Evolutionary conservation across 2,113 vertebrate genomes (phyloP).

Genomic region (Pholis gunnellus): DNA sequence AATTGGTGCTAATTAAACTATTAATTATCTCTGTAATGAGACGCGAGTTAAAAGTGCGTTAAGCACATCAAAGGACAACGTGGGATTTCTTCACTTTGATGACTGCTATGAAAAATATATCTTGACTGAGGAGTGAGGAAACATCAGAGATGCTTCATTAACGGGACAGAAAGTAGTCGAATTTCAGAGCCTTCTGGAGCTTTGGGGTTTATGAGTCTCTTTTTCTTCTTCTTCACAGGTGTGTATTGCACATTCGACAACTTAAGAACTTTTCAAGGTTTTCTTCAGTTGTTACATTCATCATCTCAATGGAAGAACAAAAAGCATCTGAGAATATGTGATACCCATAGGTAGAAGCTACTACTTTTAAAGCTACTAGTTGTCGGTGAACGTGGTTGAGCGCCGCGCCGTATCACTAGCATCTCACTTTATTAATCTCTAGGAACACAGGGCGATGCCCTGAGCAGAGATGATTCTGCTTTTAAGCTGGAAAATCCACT

Average conservation of each 20-base stretch:
- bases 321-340: conserved; percentile 12
- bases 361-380: conserved; percentile 15
- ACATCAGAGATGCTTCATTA: conserved; percentile 69
- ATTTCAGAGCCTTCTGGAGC: conserved; percentile 29
- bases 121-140: conserved; percentile 59
- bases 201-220: conserved; percentile 5
- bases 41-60: conserved; percentile 71
- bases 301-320: conserved; percentile 9
- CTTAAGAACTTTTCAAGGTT: background rate
- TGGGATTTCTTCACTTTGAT: conserved; percentile 80
- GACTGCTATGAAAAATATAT: conserved; percentile 70
- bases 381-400: conserved; percentile 55
- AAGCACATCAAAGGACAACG: conserved; percentile 77
- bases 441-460: conserved; percentile 79
- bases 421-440: conserved; percentile 83
- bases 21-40: conserved; percentile 82
- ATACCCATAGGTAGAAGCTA: too few relatives aligned
- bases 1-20: conserved; percentile 80
- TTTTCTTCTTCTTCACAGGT: background rate
- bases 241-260: background rate
- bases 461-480: conserved; percentile 77
- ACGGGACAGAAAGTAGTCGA: conserved; percentile 29
- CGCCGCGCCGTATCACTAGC: conserved; percentile 73
- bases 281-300: background rate
- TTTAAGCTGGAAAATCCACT: conserved; percentile 83